Evolutionary conservation across 1,140 invertebrate species (phyloP).

Genomic region (Battus philenor): DNA sequence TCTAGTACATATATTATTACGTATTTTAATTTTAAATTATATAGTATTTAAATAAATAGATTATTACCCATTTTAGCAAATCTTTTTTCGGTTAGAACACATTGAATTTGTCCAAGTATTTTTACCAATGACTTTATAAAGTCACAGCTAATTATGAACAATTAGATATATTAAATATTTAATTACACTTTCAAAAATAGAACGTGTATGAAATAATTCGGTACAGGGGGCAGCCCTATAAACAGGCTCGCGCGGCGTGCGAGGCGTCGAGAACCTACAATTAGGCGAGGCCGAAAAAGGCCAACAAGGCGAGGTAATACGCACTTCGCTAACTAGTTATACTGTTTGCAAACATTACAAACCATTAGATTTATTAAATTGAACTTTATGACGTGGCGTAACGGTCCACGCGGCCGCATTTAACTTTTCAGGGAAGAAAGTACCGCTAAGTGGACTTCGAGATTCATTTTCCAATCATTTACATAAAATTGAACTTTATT

Average conservation of each 20-base stretch:
- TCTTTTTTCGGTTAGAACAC: too few relatives aligned
- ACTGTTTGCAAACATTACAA: conserved; percentile 27
- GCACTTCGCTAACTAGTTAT: conserved; percentile 60
- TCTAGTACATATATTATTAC: too few relatives aligned
- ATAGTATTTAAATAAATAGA: too few relatives aligned
- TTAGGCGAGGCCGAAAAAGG: conserved; percentile 58
- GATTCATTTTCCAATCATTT: conserved; percentile 12
- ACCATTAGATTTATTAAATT: conserved; percentile 28
- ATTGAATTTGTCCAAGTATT: too few relatives aligned
- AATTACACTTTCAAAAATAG: too few relatives aligned
- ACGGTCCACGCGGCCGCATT: conserved; percentile 21
- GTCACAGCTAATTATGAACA: neutral
- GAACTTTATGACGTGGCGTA: conserved; percentile 27
- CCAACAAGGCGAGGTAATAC: conserved; percentile 51
- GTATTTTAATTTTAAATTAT: too few relatives aligned
- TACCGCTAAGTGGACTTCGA: conserved; percentile 32
- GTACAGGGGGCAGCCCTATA: conserved; percentile 40
- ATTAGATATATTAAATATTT: too few relatives aligned
- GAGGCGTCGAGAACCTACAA: conserved; percentile 71
- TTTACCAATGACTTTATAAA: neutral
- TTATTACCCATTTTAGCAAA: too few relatives aligned
- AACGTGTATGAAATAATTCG: too few relatives aligned
- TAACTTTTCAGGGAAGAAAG: conserved; percentile 30
- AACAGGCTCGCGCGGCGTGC: conserved; percentile 38
- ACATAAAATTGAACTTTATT: conserved; percentile 17